Percentiles rank a stretch among this genome's conserved stretches.
These are phyloP conservation scores for Craseonycteris thonglongyai DNA, from an alignment of 2,113 vertebrate species.

Conservation along the genomic window DNA sequence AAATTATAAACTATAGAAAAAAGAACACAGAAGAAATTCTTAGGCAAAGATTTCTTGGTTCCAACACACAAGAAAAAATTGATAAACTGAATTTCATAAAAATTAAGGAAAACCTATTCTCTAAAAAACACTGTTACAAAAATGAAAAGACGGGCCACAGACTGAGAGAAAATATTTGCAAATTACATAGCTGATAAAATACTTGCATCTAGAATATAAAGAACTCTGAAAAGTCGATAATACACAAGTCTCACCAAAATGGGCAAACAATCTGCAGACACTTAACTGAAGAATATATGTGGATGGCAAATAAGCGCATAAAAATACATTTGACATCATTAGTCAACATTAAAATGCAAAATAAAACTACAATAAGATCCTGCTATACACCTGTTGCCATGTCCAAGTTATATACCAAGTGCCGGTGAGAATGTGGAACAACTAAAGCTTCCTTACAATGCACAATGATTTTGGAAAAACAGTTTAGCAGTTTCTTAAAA, in stretches of 20 bases:
- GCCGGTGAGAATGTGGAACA: background rate
- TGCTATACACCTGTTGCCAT: background rate
- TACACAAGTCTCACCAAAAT: background rate
- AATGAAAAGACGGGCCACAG: background rate
- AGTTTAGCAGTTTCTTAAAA: background rate
- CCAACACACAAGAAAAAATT: background rate
- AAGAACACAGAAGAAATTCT: no score
- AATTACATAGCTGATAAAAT: background rate
- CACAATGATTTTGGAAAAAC: background rate
- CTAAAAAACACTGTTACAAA: background rate
- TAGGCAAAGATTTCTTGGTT: constrained; percentile 1
- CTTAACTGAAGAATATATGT: background rate
- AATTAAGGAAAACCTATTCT: background rate
- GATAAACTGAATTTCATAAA: background rate
- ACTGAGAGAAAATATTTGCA: background rate
- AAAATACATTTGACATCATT: no score
- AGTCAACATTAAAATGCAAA: no score
- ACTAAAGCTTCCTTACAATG: background rate
- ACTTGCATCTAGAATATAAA: background rate
- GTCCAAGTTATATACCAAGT: background rate
- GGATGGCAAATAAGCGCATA: no score
- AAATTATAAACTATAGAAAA: no score
- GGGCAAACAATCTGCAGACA: background rate
- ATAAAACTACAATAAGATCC: background rate
- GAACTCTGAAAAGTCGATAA: background rate